These are phyloP conservation scores for Galerucella pusilla DNA, from an alignment of 2,888 invertebrate species.

Conservation along the genomic window DNA sequence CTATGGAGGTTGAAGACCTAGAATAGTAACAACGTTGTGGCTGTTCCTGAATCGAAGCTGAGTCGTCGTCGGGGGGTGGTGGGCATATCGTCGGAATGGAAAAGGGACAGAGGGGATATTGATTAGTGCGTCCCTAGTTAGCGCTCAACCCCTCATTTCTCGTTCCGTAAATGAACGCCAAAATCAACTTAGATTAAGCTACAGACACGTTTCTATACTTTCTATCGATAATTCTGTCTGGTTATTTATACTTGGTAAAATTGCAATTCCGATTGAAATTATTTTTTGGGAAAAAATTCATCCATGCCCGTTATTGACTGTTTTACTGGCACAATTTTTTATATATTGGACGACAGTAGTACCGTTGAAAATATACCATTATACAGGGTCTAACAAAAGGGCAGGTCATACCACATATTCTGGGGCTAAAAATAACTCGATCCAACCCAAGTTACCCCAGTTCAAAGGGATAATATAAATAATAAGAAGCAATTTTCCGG, in stretches of 20 bases:
- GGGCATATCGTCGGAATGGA: conserved; percentile 23
- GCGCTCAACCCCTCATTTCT: conserved; percentile 58
- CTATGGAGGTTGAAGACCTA: conserved; percentile 53
- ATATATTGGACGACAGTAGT: too few relatives aligned
- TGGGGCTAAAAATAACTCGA: too few relatives aligned
- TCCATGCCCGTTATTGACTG: too few relatives aligned
- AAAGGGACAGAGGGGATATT: conserved; percentile 58
- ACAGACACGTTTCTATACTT: conserved; percentile 26
- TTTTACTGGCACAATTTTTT: too few relatives aligned
- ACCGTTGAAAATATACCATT: too few relatives aligned
- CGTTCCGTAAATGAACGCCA: conserved; percentile 35
- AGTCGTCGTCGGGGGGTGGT: conserved; percentile 43
- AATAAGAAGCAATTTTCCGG: too few relatives aligned
- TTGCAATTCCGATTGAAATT: background rate
- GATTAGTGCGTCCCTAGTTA: conserved; percentile 67
- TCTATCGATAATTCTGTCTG: conserved; percentile 16
- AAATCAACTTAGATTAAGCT: conserved; percentile 37
- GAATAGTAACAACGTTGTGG: conserved; percentile 55
- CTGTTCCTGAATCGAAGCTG: conserved; percentile 58
- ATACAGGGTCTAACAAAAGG: too few relatives aligned
- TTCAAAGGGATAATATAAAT: too few relatives aligned
- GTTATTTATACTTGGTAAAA: conserved; percentile 7
- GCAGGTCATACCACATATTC: too few relatives aligned
- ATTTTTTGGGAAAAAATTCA: background rate
- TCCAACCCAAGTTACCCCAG: too few relatives aligned